A percentile compares a stretch with the other conserved stretches of the same genome.
phyloP scores from a whole-genome alignment of 2,888 invertebrate genomes.

The Mimas tiliae region DNA sequence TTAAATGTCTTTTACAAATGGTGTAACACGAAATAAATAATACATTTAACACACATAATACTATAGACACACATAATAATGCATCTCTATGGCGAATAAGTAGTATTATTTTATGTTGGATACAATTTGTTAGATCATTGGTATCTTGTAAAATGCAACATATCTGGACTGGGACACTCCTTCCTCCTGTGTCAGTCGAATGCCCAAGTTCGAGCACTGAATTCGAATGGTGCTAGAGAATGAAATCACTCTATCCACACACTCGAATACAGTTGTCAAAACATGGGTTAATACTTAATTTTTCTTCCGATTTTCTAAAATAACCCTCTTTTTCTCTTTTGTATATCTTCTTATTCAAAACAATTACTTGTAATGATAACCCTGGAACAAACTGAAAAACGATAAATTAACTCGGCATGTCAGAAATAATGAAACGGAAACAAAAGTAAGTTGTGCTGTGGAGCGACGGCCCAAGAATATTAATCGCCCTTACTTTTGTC shows the following conservation, averaged over 20 bases:
- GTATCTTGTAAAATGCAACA: too few species aligned
- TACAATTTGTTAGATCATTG: too few species aligned
- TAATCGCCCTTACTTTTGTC: constrained; percentile 17
- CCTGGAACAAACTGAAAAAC: constrained; percentile 13
- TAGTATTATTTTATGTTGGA: too few species aligned
- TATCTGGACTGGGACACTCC: neutral
- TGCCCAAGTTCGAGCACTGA: constrained; percentile 82
- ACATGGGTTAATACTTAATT: constrained; percentile 50
- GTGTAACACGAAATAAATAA: too few species aligned
- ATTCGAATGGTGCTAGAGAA: constrained; percentile 90
- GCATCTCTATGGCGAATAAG: too few species aligned
- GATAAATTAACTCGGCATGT: constrained; percentile 11
- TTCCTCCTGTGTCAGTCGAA: constrained; percentile 41
- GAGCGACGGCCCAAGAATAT: constrained; percentile 14
- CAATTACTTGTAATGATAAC: neutral
- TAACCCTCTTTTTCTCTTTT: neutral
- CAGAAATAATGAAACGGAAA: constrained; percentile 20
- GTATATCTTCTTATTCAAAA: neutral
- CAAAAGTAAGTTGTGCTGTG: constrained; percentile 14
- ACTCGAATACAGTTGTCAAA: constrained; percentile 88
- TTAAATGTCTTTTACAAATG: too few species aligned
- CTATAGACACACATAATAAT: too few species aligned
- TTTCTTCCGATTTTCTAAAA: constrained; percentile 5
- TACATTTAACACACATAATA: too few species aligned
- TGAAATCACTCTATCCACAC: constrained; percentile 85